These are phyloP conservation scores for Drosophila flavopinicola DNA, from an alignment of 2,888 invertebrate species.

Conservation along the genomic window DNA sequence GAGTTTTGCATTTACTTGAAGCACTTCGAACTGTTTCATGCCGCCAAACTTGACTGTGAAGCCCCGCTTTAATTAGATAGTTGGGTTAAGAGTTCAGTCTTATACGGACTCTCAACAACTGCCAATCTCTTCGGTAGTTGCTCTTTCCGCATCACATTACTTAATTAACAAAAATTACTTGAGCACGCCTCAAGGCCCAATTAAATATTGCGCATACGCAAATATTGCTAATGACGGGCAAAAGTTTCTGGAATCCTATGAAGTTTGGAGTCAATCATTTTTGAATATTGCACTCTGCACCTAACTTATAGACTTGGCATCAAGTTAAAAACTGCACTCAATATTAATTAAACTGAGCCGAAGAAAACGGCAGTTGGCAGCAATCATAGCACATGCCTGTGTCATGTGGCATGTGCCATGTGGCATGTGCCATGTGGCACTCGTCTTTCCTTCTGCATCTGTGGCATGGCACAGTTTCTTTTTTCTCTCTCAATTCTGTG, in stretches of 20 bases:
- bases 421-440: conserved; percentile 7
- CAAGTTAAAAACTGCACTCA: conserved; percentile 48
- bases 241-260: conserved; percentile 24
- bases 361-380: conserved; percentile 25
- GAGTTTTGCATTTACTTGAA: conserved; percentile 58
- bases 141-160: conserved; percentile 28
- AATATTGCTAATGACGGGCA: conserved; percentile 28
- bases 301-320: not conserved
- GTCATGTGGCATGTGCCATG: conserved; percentile 16
- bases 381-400: conserved; percentile 20
- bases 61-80: conserved; percentile 52
- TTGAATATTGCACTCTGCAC: conserved; percentile 6
- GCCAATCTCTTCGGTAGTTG: conserved; percentile 14
- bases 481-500: not conserved
- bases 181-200: conserved; percentile 9
- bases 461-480: conserved; percentile 19
- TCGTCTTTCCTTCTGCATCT: conserved; percentile 31
- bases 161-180: conserved; percentile 54
- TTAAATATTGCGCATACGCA: conserved; percentile 41
- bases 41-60: conserved; percentile 16
- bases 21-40: conserved; percentile 13
- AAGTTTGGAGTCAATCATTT: conserved; percentile 23
- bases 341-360: conserved; percentile 66
- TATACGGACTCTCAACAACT: conserved; percentile 37
- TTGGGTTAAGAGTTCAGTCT: conserved; percentile 12